These are phyloP conservation scores for Pavo muticus DNA, from an alignment of 2,113 vertebrate species.

Conservation along the genomic window DNA sequence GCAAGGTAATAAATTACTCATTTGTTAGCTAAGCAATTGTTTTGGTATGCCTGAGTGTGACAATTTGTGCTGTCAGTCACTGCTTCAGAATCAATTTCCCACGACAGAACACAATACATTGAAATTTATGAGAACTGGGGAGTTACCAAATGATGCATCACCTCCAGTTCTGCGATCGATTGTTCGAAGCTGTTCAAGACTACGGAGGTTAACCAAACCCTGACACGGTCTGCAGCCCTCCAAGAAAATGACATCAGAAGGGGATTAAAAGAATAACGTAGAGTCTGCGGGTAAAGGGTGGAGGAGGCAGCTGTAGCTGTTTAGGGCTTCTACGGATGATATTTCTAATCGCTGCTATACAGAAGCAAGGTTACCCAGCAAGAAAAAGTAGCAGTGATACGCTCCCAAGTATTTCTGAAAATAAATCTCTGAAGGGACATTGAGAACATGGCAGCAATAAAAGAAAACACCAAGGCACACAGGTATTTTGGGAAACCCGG, in stretches of 20 bases:
- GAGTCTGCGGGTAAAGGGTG: neutral
- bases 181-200: neutral
- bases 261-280: neutral
- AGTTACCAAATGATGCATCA: neutral
- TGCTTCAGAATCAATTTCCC: neutral
- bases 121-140: neutral
- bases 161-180: neutral
- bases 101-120: neutral
- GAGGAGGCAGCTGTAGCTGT: neutral
- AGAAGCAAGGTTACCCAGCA: neutral
- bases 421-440: neutral
- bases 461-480: neutral
- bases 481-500: neutral
- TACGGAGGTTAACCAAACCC: neutral
- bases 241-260: conserved; percentile 21
- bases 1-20: neutral
- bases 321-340: neutral
- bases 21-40: neutral
- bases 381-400: neutral
- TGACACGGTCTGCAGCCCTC: neutral
- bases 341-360: neutral
- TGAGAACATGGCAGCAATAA: neutral
- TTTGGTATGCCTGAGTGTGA: neutral
- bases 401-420: neutral
- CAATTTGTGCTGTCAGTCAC: neutral